Evolutionary conservation across 2,888 invertebrate species (phyloP).

Genomic region (Eupithecia insigniata): DNA sequence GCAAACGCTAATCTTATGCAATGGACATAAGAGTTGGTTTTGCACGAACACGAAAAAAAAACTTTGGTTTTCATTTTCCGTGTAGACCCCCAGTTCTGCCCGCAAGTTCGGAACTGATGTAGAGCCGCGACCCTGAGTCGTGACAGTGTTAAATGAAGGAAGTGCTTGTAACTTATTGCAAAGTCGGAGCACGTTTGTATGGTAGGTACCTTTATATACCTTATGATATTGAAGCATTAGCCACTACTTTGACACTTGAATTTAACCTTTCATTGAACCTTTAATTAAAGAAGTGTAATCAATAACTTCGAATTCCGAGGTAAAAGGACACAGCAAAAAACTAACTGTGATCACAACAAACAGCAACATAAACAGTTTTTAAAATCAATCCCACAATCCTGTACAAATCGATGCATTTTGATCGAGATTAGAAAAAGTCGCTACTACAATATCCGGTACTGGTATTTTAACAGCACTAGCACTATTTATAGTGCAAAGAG

Average conservation of each 20-base stretch:
- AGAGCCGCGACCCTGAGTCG: no score
- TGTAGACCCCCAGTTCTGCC: no score
- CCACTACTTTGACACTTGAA: neutral
- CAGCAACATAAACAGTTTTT: neutral
- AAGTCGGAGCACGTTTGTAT: no score
- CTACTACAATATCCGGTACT: neutral
- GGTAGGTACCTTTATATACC: no score
- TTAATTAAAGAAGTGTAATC: neutral
- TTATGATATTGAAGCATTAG: neutral
- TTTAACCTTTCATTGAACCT: no score
- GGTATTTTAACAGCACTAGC: constrained; percentile 5
- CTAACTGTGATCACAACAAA: neutral
- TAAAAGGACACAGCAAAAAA: neutral
- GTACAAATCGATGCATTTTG: constrained; percentile 2
- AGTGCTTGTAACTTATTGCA: no score
- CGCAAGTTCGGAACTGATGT: no score
- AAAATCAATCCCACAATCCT: constrained; percentile 3
- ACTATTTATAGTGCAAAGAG: constrained; percentile 2
- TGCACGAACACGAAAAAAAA: no score
- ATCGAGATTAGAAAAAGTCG: constrained; percentile 4
- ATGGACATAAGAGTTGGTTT: no score
- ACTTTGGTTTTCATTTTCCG: no score
- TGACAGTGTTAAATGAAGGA: no score
- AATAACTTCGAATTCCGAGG: neutral
- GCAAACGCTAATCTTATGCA: no score